phyloP scores from a whole-genome alignment of 1,140 invertebrate species.

The Melitaea cinxia region DNA sequence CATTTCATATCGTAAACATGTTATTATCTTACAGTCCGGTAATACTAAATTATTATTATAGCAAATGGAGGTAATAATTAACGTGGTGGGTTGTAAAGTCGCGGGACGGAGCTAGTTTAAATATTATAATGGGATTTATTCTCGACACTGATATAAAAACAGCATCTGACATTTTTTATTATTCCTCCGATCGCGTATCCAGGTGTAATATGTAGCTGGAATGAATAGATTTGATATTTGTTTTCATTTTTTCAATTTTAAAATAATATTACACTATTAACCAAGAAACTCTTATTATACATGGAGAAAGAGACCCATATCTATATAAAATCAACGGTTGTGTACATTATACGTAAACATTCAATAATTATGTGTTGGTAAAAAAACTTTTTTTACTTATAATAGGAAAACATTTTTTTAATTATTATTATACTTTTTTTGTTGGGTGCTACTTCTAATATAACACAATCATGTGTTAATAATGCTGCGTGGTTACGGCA shows the following conservation, averaged over 20 bases:
- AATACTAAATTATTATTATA: neutral
- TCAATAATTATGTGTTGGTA: too few species aligned
- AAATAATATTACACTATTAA: too few species aligned
- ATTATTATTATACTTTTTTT: too few species aligned
- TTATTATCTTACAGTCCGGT: neutral
- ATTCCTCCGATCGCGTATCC: constrained; percentile 51
- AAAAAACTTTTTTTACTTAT: too few species aligned
- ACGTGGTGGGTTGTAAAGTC: neutral
- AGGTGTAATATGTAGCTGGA: constrained; percentile 45
- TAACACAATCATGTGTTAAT: too few species aligned
- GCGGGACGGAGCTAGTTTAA: constrained; percentile 8
- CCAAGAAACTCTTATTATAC: too few species aligned
- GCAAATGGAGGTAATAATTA: neutral
- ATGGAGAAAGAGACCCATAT: too few species aligned
- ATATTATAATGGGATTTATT: constrained; percentile 34
- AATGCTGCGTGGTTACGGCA: too few species aligned
- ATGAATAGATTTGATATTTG: constrained; percentile 44
- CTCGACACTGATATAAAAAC: constrained; percentile 46
- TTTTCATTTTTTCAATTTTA: neutral
- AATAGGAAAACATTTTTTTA: too few species aligned
- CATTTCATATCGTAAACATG: neutral
- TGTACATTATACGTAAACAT: too few species aligned
- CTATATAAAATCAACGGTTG: too few species aligned
- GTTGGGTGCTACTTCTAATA: too few species aligned
- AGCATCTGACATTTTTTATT: constrained; percentile 53